phyloP scores from a whole-genome alignment of 2,888 invertebrate genomes.

The Helleia helle region DNA sequence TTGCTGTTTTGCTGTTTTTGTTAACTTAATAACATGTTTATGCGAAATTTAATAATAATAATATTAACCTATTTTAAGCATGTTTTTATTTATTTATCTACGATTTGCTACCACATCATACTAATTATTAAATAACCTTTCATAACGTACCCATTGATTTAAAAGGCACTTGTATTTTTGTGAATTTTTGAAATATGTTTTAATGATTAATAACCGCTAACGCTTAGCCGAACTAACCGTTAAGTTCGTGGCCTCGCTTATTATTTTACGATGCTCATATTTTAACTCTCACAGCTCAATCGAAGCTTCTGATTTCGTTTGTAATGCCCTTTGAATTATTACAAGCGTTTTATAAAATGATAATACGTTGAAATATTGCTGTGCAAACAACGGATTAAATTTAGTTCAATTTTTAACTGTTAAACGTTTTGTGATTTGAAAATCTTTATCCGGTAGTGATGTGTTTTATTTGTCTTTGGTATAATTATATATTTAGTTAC shows the following conservation, averaged over 20 bases:
- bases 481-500: too few species aligned
- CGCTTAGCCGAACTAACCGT: constrained; percentile 14
- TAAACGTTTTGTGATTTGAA: constrained; percentile 1
- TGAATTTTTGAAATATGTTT: too few species aligned
- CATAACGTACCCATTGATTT: too few species aligned
- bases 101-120: too few species aligned
- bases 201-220: background rate
- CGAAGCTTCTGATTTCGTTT: constrained; percentile 35
- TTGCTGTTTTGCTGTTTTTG: too few species aligned
- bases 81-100: too few species aligned
- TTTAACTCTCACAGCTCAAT: constrained; percentile 51
- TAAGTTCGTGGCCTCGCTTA: constrained; percentile 24
- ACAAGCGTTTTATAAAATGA: constrained; percentile 48
- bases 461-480: background rate
- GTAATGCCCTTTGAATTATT: constrained; percentile 62
- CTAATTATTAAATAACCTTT: too few species aligned
- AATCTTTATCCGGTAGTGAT: background rate
- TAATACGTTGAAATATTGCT: constrained; percentile 61
- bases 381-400: constrained; percentile 39
- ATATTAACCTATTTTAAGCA: too few species aligned
- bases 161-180: too few species aligned
- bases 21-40: too few species aligned
- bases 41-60: too few species aligned
- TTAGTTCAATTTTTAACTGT: constrained; percentile 15
- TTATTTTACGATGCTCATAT: constrained; percentile 36